Evolutionary conservation across 2,113 vertebrate species (phyloP).

Genomic region (Bostrychus sinensis): DNA sequence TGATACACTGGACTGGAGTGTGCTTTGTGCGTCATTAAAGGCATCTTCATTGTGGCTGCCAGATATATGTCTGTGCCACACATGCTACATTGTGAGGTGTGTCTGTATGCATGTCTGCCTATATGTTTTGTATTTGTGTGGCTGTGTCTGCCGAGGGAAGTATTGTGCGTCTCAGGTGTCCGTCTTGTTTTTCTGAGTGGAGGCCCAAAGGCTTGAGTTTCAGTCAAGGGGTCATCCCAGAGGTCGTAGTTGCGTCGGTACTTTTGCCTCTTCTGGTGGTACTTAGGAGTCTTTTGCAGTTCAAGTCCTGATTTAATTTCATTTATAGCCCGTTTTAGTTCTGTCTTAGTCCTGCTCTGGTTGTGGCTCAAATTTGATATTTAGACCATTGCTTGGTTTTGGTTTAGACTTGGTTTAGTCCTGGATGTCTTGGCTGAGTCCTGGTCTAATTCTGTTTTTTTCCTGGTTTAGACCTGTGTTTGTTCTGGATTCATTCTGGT

Average conservation of each 20-base stretch:
- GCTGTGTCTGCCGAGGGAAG: slow-evolving; percentile 5
- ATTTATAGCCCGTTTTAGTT: no score
- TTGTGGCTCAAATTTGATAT: no score
- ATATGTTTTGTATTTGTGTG: background rate
- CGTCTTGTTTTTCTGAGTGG: slow-evolving; percentile 47
- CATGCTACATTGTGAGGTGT: slow-evolving; percentile 11
- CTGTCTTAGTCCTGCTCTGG: no score
- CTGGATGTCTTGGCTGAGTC: no score
- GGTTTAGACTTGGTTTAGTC: no score
- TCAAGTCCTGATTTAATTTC: no score
- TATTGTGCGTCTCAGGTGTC: slow-evolving; percentile 45
- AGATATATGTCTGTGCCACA: slow-evolving; percentile 25
- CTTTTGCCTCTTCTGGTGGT: background rate
- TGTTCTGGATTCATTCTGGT: no score
- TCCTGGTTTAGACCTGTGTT: no score
- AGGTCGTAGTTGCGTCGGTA: slow-evolving; percentile 55
- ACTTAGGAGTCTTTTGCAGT: slow-evolving; percentile 12
- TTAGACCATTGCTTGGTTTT: no score
- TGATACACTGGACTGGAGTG: slow-evolving; percentile 14
- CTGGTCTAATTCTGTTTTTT: no score
- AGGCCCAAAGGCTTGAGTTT: slow-evolving; percentile 56
- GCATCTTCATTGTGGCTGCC: slow-evolving; percentile 5
- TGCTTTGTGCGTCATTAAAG: slow-evolving; percentile 25
- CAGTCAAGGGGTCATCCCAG: slow-evolving; percentile 38
- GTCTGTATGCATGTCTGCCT: background rate